Evolutionary conservation across 2,113 vertebrate genomes (phyloP).

Genomic region (Tachuris rubrigastra): DNA sequence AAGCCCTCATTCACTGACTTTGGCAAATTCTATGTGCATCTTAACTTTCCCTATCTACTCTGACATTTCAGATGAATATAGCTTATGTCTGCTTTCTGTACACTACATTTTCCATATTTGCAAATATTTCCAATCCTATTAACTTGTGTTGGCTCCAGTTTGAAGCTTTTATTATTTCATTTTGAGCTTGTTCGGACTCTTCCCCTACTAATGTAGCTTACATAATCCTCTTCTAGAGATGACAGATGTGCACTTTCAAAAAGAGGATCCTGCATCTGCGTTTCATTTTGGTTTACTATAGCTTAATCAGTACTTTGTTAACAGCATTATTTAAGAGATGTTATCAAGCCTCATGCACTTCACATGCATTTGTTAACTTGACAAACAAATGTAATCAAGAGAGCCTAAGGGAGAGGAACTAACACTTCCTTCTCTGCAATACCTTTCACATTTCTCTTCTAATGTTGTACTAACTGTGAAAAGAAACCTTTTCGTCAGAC

Average conservation of each 20-base stretch:
- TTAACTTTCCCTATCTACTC: not conserved
- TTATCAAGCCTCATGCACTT: not conserved
- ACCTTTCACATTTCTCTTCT: not conserved
- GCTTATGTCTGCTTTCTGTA: not conserved
- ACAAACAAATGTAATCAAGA: constrained; percentile 24
- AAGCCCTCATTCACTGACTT: not conserved
- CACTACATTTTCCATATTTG: not conserved
- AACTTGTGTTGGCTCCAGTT: not conserved
- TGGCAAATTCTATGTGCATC: not conserved
- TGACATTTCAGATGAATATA: not conserved
- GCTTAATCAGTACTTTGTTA: constrained; percentile 46
- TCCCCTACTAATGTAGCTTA: constrained; percentile 10
- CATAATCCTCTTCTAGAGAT: constrained; percentile 19
- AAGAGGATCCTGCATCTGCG: not conserved
- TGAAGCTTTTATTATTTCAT: constrained; percentile 25
- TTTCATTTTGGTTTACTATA: constrained; percentile 34
- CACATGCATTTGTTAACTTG: not conserved
- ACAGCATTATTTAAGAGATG: constrained; percentile 34
- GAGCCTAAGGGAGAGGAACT: not conserved
- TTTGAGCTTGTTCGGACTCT: not conserved
- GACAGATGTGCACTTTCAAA: constrained; percentile 53
- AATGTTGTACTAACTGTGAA: not conserved
- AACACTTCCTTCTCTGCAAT: not conserved
- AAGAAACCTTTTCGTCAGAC: not conserved
- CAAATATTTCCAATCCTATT: not conserved